A percentile compares a stretch with the other conserved stretches of the same genome.
These are phyloP conservation scores for Pocillopora verrucosa DNA, from an alignment of 64 coral and sea anemone species.

Conservation along the genomic window DNA sequence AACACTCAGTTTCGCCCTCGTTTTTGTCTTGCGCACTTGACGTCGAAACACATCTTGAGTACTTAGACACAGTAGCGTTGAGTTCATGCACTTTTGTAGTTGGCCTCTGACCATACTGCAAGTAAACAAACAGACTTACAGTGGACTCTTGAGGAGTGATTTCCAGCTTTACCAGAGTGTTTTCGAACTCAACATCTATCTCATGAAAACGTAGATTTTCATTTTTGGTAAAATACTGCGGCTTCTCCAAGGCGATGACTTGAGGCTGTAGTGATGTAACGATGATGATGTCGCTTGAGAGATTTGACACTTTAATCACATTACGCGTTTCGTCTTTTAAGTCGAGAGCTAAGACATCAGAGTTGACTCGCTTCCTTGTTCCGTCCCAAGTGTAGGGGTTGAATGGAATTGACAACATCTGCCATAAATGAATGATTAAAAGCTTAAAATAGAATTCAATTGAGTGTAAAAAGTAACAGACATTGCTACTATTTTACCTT, in stretches of 20 bases:
- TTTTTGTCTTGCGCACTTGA: not conserved
- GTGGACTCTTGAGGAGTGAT: not conserved
- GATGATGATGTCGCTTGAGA: conserved; percentile 20
- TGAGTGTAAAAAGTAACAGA: no score
- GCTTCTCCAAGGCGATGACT: not conserved
- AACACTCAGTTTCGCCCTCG: not conserved
- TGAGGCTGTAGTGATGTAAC: not conserved
- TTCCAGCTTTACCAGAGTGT: not conserved
- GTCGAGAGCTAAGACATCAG: conserved; percentile 24
- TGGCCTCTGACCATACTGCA: not conserved
- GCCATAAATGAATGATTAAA: not conserved
- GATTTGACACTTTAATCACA: conserved; percentile 13
- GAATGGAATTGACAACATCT: conserved; percentile 39
- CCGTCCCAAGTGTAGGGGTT: conserved; percentile 55
- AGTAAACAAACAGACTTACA: not conserved
- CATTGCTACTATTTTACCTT: no score
- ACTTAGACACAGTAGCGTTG: not conserved
- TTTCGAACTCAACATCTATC: not conserved
- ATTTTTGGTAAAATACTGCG: conserved; percentile 33
- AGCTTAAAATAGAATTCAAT: no score
- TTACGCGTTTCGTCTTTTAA: conserved; percentile 24
- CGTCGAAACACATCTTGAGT: not conserved
- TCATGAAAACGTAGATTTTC: not conserved
- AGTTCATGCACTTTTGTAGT: not conserved
- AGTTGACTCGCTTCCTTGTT: conserved; percentile 27